Conservation (phyloP, 2,797 vertebrate species). For the Ctenopoma multispine region DNA sequence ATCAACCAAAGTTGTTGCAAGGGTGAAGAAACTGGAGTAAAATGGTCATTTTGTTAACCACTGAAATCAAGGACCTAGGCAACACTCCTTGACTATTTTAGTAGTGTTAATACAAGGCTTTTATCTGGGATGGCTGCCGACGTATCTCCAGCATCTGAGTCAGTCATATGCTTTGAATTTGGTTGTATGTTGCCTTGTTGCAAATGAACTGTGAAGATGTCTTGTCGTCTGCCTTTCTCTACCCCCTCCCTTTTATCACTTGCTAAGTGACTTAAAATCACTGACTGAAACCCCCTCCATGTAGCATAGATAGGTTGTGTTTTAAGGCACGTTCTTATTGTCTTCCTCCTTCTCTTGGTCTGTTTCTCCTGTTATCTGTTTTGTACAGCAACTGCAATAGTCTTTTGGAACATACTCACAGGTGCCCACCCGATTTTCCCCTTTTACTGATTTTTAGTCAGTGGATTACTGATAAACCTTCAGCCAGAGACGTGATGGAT, state of each 20-base stretch:
- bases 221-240: constrained; percentile 63
- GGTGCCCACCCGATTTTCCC: constrained; percentile 36
- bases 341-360: not conserved
- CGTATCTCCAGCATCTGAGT: constrained; percentile 61
- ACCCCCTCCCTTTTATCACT: constrained; percentile 51
- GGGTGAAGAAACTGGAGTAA: constrained; percentile 30
- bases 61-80: constrained; percentile 53
- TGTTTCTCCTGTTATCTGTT: constrained; percentile 38
- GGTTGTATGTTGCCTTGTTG: constrained; percentile 50
- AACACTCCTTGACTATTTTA: constrained; percentile 55
- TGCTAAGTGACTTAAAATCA: constrained; percentile 74
- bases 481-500: constrained; percentile 48
- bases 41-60: constrained; percentile 42
- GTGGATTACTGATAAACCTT: constrained; percentile 47
- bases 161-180: constrained; percentile 57
- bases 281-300: constrained; percentile 52
- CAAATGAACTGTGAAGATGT: constrained; percentile 69
- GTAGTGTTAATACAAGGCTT: constrained; percentile 54
- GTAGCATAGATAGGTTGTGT: constrained; percentile 28
- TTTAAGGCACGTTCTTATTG: constrained; percentile 31
- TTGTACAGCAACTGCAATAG: constrained; percentile 54
- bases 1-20: constrained; percentile 32
- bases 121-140: constrained; percentile 42
- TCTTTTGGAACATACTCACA: constrained; percentile 47
- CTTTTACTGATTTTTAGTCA: constrained; percentile 47